These are phyloP conservation scores for Theocolax elegans DNA, from an alignment of 1,140 invertebrate genomes.

Conservation along the genomic window DNA sequence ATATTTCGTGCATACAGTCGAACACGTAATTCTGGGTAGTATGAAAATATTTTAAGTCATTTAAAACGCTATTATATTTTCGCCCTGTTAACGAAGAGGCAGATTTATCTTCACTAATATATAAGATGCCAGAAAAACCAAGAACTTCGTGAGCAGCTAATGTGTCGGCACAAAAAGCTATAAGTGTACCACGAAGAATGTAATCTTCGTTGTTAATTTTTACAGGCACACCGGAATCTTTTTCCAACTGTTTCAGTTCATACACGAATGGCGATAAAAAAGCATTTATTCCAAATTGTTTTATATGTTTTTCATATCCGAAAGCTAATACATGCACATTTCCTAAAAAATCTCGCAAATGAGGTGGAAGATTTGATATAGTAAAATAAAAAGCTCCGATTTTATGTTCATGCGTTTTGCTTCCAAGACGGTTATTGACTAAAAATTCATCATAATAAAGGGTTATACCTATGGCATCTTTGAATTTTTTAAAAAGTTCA, in stretches of 20 bases:
- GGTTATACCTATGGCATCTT: background rate
- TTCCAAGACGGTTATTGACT: background rate
- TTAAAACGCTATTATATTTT: background rate
- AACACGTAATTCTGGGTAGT: too few relatives aligned
- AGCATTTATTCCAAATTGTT: background rate
- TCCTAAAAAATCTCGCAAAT: constrained; percentile 7
- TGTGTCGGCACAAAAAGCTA: background rate
- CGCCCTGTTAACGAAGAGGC: background rate
- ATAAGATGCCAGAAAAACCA: background rate
- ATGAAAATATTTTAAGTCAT: background rate
- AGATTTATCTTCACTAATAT: background rate
- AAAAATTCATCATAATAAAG: constrained; percentile 12
- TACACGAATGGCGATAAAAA: background rate
- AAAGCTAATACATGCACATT: background rate
- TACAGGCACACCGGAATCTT: background rate
- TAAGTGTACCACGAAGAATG: background rate
- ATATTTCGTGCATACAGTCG: background rate
- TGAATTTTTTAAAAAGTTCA: background rate
- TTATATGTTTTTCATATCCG: background rate
- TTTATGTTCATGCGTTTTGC: background rate
- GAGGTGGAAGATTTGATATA: background rate
- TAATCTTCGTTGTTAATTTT: background rate
- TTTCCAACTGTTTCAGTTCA: background rate
- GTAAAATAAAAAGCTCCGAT: background rate
- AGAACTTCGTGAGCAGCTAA: too few relatives aligned